Conservation (phyloP, 2,113 vertebrate species). For the Callipepla californica region DNA sequence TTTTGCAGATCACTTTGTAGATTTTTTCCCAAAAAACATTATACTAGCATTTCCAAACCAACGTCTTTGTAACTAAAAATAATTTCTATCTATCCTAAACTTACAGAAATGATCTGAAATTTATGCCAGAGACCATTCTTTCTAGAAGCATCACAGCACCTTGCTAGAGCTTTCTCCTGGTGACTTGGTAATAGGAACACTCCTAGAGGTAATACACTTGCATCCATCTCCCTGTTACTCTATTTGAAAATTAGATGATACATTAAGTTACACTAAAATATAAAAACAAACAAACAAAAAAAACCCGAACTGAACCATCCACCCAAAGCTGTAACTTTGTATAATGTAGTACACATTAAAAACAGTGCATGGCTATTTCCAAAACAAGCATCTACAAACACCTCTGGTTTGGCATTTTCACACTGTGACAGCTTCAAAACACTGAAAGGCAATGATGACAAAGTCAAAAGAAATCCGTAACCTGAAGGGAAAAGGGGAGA, state of each 20-base stretch:
- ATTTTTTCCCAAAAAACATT: constrained; percentile 28
- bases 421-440: not conserved
- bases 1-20: not conserved
- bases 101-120: not conserved
- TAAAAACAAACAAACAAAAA: no score
- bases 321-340: not conserved
- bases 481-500: not conserved
- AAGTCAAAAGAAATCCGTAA: not conserved
- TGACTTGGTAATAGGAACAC: not conserved
- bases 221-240: not conserved
- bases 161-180: not conserved
- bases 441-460: not conserved
- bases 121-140: not conserved
- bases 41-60: not conserved
- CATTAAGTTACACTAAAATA: not conserved
- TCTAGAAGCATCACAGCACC: not conserved
- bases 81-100: not conserved
- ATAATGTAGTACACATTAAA: not conserved
- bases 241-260: not conserved
- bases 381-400: not conserved
- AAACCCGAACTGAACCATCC: not conserved
- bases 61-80: not conserved
- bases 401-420: not conserved
- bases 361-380: not conserved
- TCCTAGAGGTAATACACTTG: not conserved